These are phyloP conservation scores for Fringilla coelebs DNA, from an alignment of 2,797 vertebrate genomes.

Conservation along the genomic window DNA sequence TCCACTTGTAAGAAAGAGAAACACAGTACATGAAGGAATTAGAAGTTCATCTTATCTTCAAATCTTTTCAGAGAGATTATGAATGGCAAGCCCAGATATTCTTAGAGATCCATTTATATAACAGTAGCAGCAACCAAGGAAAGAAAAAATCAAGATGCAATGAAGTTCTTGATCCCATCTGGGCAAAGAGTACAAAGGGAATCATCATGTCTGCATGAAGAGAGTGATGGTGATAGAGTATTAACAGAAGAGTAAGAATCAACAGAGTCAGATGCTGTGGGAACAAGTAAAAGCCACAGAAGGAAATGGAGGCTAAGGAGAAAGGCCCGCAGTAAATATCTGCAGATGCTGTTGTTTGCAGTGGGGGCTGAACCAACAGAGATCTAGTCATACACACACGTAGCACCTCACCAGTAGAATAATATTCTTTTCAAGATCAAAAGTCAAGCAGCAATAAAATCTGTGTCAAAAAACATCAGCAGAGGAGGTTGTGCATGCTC, in stretches of 20 bases:
- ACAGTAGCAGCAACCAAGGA: not conserved
- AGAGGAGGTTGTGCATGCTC: conserved; percentile 40
- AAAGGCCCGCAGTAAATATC: conserved; percentile 54
- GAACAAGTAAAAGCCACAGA: conserved; percentile 30
- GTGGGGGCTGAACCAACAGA: conserved; percentile 8
- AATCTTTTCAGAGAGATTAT: not conserved
- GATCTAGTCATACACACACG: conserved; percentile 17
- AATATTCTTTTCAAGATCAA: conserved; percentile 62
- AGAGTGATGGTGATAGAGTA: conserved; percentile 41
- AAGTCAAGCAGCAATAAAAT: conserved; percentile 64
- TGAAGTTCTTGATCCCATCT: conserved; percentile 40
- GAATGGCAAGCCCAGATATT: not conserved
- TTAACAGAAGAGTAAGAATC: conserved; percentile 38
- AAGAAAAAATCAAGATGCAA: conserved; percentile 26
- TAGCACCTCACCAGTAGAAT: conserved; percentile 21
- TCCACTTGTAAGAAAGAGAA: not conserved
- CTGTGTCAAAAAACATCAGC: not conserved
- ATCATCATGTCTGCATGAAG: conserved; percentile 31
- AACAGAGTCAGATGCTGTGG: conserved; percentile 16
- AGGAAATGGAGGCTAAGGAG: conserved; percentile 60
- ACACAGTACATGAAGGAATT: not conserved
- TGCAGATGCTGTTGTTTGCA: conserved; percentile 53
- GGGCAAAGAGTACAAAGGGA: conserved; percentile 48
- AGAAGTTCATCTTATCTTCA: not conserved
- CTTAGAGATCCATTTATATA: not conserved